Evolutionary conservation across 2,797 vertebrate genomes (phyloP).

Genomic region (Chaenodraco wilsoni): DNA sequence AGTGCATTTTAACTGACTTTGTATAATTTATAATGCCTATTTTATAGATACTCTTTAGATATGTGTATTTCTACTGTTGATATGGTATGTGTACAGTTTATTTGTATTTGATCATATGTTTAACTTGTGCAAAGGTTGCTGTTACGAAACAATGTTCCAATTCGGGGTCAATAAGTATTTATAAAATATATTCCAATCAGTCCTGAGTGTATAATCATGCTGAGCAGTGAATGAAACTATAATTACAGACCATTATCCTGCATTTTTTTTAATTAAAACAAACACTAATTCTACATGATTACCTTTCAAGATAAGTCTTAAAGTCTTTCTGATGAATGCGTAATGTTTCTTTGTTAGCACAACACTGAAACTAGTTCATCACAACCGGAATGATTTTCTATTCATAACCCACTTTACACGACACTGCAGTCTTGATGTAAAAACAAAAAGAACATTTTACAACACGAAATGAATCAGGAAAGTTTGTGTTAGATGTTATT

Average conservation of each 20-base stretch:
- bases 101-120: no score
- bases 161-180: no score
- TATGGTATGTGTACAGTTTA: no score
- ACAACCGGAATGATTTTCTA: neutral
- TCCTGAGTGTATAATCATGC: neutral
- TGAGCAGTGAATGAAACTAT: neutral
- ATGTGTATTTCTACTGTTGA: no score
- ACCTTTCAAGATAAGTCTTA: neutral
- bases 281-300: neutral
- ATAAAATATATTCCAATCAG: neutral
- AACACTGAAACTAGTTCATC: neutral
- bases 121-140: no score
- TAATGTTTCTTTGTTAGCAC: neutral
- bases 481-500: conserved; percentile 28
- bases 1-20: no score
- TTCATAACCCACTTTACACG: neutral
- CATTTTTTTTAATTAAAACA: neutral
- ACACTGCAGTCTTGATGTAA: neutral
- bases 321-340: neutral
- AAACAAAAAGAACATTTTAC: neutral
- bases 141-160: no score
- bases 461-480: neutral
- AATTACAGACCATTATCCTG: neutral
- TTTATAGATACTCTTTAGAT: no score
- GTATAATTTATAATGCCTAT: no score